Evolutionary conservation across 2,113 vertebrate species (phyloP), one percentile per base, ranked within the genome.

Genomic region (Taurulus bubalis): DNA sequence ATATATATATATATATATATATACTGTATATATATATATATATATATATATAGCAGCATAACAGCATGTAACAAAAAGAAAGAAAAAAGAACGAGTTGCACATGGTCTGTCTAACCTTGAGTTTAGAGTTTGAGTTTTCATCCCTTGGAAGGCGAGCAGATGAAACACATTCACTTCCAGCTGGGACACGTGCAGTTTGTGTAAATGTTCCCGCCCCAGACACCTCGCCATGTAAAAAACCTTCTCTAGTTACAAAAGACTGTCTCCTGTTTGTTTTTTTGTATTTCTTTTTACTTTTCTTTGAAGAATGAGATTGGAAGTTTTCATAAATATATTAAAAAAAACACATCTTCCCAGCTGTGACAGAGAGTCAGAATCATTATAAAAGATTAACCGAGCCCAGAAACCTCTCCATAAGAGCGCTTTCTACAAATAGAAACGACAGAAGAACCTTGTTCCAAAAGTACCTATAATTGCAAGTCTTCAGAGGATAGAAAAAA

Each of bases 391-490:
- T 40, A 78, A 63, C 70, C 0, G 6, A 42, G 2, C 55, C 14
- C 71, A 30, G 40, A 62, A 64, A 47, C 32, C 69, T 76, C 56
- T 3, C 26, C n/a, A 16, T 11, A 49, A 32, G 26, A 30, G 34
- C 28, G 70, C n/a, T 55, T 38, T 74, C 78, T 80, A 66, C 70
- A 73, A 45, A 81, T 0, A 45, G 30, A 80, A 79, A 76, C 0
- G 34, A 80, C 1, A 36, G 1, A 9, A 22, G 47, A 18, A 49
- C 34, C 18, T 73, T 45, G 53, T 55, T 85, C 14, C 45, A 63
- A 62, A 53, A 79, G 79, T 51, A 32, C 15, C 63, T 65, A n/a
- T 77, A 78, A 80, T 83, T 75, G 38, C 51, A 38, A 20, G 55
- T 56, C 75, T 77, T 83, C 62, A 20, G 51, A 80, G 47, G 32